phyloP scores from a whole-genome alignment of 1,140 invertebrate genomes.

The Nasonia giraulti region DNA sequence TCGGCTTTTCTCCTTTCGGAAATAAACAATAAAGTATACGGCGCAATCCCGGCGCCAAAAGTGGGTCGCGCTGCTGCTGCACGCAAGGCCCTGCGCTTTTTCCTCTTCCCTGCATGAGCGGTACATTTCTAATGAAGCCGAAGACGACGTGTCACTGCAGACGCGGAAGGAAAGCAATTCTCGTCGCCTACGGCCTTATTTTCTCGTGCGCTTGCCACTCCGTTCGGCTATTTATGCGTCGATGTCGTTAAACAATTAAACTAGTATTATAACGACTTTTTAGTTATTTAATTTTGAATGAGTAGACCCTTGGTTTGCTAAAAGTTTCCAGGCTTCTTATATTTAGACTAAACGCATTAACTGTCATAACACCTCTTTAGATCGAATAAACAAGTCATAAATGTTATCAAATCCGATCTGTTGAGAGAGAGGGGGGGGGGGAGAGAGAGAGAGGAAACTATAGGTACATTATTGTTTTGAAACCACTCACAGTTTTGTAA shows the following conservation, averaged over 20 bases:
- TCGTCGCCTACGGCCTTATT: not conserved
- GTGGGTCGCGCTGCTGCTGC: conserved; percentile 10
- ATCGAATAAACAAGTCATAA: no score
- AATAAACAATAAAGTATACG: conserved; percentile 42
- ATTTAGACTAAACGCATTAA: not conserved
- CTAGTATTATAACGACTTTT: not conserved
- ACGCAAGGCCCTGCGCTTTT: conserved; percentile 19
- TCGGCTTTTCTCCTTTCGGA: conserved; percentile 25
- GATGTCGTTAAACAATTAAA: conserved; percentile 16
- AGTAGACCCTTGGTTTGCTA: not conserved
- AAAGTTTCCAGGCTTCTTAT: not conserved
- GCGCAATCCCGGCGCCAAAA: not conserved
- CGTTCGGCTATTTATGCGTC: not conserved
- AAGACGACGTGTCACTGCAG: not conserved
- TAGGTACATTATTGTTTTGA: no score
- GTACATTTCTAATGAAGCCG: conserved; percentile 17
- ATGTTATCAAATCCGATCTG: no score
- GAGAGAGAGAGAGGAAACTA: no score
- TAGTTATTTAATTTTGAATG: not conserved
- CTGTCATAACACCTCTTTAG: no score
- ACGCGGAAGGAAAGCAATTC: not conserved
- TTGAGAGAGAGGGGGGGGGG: no score
- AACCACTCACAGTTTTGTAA: no score
- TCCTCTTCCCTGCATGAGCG: not conserved
- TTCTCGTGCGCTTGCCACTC: not conserved